A percentile compares a stretch with the other conserved stretches of the same genome.
Evolutionary conservation across 2,113 vertebrate genomes (phyloP).

Genomic region (Perca fluviatilis): DNA sequence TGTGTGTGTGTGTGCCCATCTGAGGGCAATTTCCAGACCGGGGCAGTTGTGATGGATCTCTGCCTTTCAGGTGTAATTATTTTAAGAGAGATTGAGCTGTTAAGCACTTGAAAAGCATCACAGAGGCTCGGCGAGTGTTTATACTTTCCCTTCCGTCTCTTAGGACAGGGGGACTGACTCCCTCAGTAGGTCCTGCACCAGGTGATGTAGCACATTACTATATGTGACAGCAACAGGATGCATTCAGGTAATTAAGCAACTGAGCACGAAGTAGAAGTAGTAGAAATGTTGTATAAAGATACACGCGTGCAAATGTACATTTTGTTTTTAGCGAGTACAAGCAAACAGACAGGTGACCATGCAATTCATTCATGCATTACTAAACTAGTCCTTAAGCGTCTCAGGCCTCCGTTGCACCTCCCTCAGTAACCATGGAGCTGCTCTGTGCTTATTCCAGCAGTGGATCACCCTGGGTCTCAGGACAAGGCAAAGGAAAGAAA

Average conservation of each 20-base stretch:
- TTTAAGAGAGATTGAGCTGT: slow-evolving; percentile 86
- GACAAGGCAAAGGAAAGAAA: slow-evolving; percentile 45
- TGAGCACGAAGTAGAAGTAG: not conserved
- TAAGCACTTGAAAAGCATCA: slow-evolving; percentile 85
- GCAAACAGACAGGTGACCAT: not conserved
- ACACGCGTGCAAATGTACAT: not conserved
- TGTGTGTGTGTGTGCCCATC: slow-evolving; percentile 79
- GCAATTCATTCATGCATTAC: not conserved
- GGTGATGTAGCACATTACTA: not conserved
- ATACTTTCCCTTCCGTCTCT: slow-evolving; percentile 76
- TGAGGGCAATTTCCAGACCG: slow-evolving; percentile 86
- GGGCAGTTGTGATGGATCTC: slow-evolving; percentile 84
- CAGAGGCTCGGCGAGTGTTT: slow-evolving; percentile 85
- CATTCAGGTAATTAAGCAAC: not conserved
- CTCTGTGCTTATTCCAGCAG: slow-evolving; percentile 41
- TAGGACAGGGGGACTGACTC: slow-evolving; percentile 74
- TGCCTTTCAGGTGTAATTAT: slow-evolving; percentile 89
- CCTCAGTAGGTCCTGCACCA: slow-evolving; percentile 61
- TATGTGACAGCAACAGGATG: not conserved
- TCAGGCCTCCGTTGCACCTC: not conserved
- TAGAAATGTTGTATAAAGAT: not conserved
- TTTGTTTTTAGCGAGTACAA: not conserved
- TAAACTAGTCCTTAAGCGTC: slow-evolving; percentile 5
- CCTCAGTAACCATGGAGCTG: slow-evolving; percentile 44
- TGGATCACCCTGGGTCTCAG: slow-evolving; percentile 44